A percentile compares a stretch with the other conserved stretches of the same genome.
phyloP scores from a whole-genome alignment of 2,113 vertebrate species.

The Ariopsis seemanni region DNA sequence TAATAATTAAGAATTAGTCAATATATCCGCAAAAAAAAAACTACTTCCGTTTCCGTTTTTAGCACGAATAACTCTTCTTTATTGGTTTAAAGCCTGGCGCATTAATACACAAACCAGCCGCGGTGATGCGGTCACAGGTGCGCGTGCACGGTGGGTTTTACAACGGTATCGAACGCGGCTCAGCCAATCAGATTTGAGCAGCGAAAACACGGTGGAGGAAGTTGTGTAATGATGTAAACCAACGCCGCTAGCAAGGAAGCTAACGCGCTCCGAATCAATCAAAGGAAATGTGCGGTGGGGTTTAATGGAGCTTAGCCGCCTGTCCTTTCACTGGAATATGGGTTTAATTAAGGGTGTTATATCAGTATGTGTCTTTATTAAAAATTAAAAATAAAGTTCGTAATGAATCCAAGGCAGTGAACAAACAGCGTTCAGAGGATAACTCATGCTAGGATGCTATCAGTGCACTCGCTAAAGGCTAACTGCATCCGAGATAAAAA shows the following conservation, averaged over 20 bases:
- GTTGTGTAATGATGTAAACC: neutral
- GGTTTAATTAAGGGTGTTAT: neutral
- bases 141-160: neutral
- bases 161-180: neutral
- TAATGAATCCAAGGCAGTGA: no score
- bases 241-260: neutral
- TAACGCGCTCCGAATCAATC: neutral
- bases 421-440: neutral
- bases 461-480: neutral
- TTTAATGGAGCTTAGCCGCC: neutral
- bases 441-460: neutral
- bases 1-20: no score
- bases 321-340: no score
- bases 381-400: neutral
- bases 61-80: neutral
- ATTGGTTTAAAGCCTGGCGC: neutral
- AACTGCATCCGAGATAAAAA: conserved; percentile 21
- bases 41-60: neutral
- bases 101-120: neutral
- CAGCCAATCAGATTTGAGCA: conserved; percentile 8
- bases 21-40: no score
- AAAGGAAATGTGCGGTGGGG: neutral
- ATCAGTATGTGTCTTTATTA: neutral
- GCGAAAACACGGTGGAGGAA: neutral
- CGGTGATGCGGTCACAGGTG: neutral